Base-by-base conservation (phyloP, 1,140 invertebrate species). In the Glomeris maerens region DNA sequence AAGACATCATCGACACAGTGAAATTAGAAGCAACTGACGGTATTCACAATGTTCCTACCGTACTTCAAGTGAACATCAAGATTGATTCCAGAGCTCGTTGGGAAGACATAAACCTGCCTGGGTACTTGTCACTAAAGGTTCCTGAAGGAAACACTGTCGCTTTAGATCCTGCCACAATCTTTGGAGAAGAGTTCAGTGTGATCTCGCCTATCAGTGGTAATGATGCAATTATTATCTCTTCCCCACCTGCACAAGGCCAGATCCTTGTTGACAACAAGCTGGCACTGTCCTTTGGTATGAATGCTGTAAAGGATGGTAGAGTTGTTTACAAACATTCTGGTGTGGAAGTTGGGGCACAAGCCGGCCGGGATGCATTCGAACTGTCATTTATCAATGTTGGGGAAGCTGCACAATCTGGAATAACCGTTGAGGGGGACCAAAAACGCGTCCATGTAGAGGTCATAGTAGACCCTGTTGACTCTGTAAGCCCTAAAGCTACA, bases 21-120 rank as follows among this genome's bases (percentile, higher is more conserved):
- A 50, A 47, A 17, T 27, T 69, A 3, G 63, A 70, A 51, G 62
- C 70, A 0, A 62, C 68, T 22, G 70, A 71, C 60, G 65, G 67
- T 1, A 54, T 62, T 25, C 68, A 70, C 52, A 57, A 58, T 47
- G 61, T 70, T 21, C 64, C 66, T 4, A 53, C 61, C 5, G 60
- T 52, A 3, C 52, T 71, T 25, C 60, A 61, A 25, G 58, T 71
- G 3, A 56, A 50, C 1, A 64, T 72, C 26, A 56, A 58, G 26
- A n/a, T n/a, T n/a, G n/a, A n/a, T n/a, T n/a, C n/a, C n/a, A n/a
- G n/a, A n/a, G n/a, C n/a, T n/a, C n/a, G n/a, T n/a, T 55, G 57
- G 20, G 57, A 64, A 17, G 68, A 69, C 50, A 66, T 69, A 46
- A 62, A 70, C 50, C 55, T 60, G 3, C 61, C 67, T 20, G 55